Evolutionary conservation across 2,888 invertebrate species (phyloP).

Genomic region (Steromphala cineraria): DNA sequence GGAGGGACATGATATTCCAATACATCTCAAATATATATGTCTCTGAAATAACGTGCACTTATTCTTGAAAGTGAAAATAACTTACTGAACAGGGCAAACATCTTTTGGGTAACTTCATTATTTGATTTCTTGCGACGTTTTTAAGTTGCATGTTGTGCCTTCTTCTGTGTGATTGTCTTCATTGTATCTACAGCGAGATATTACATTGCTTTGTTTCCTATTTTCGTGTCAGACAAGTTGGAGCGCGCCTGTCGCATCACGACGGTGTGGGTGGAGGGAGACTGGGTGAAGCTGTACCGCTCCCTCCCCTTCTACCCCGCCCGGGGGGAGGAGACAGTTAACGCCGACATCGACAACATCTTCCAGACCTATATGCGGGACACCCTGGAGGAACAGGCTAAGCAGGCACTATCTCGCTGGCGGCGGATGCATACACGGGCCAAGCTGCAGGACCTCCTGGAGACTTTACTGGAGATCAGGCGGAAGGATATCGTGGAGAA

Average conservation of each 20-base stretch:
- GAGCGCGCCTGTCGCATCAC: slow-evolving; percentile 54
- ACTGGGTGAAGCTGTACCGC: slow-evolving; percentile 66
- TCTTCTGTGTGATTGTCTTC: too few species aligned
- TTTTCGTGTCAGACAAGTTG: slow-evolving; percentile 63
- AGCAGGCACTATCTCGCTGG: slow-evolving; percentile 60
- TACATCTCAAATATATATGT: too few species aligned
- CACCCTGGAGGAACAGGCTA: slow-evolving; percentile 49
- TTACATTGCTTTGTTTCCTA: too few species aligned
- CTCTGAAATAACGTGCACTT: too few species aligned
- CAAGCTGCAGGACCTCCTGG: slow-evolving; percentile 57
- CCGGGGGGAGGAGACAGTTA: slow-evolving; percentile 60
- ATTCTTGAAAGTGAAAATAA: too few species aligned
- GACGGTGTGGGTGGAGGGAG: slow-evolving; percentile 54
- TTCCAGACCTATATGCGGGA: slow-evolving; percentile 59
- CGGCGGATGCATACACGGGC: slow-evolving; percentile 66
- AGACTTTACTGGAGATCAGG: slow-evolving; percentile 49
- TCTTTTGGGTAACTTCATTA: too few species aligned
- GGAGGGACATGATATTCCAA: too few species aligned
- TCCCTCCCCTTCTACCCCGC: slow-evolving; percentile 63
- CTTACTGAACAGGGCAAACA: too few species aligned
- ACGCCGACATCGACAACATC: slow-evolving; percentile 63
- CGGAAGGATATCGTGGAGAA: slow-evolving; percentile 62
- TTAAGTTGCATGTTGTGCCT: too few species aligned
- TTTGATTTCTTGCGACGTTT: too few species aligned
- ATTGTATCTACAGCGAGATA: too few species aligned